Conservation (phyloP, 2,113 vertebrate genomes). For the Nyctereutes procyonoides region DNA sequence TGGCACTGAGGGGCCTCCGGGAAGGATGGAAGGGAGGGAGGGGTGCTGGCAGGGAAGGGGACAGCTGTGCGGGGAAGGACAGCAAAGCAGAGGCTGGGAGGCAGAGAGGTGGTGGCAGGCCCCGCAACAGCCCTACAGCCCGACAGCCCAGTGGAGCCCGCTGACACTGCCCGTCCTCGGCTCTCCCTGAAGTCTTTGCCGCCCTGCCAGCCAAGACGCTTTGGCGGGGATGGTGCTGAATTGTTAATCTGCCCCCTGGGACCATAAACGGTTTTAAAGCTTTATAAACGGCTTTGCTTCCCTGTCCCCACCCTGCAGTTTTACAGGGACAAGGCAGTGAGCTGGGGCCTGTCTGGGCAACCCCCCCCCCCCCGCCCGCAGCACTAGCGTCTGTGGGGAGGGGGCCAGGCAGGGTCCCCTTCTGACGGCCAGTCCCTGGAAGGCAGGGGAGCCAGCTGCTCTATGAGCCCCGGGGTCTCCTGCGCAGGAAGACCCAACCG, state of each 20-base stretch:
- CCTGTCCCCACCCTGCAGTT: neutral
- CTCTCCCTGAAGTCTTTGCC: neutral
- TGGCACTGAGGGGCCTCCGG: accelerated
- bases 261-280: constrained; percentile 70
- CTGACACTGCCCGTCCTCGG: accelerated
- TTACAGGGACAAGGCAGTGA: neutral
- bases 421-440: neutral
- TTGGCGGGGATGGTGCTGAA: neutral
- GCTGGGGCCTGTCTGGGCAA: neutral
- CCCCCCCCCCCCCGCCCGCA: neutral
- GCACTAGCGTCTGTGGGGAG: neutral
- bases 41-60: neutral
- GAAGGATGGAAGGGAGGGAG: neutral
- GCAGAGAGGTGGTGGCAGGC: accelerated
- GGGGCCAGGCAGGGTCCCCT: no score
- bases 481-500: accelerated
- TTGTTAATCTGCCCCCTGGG: constrained; percentile 65
- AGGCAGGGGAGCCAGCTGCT: neutral
- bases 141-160: neutral
- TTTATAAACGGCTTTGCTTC: constrained; percentile 64
- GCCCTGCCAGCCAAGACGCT: neutral
- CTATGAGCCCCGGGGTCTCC: neutral
- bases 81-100: neutral
- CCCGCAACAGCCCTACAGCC: no score
- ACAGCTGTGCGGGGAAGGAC: neutral